phyloP scores from a whole-genome alignment of 92 coral and sea anemone species.

The Blastomussa wellsi region DNA sequence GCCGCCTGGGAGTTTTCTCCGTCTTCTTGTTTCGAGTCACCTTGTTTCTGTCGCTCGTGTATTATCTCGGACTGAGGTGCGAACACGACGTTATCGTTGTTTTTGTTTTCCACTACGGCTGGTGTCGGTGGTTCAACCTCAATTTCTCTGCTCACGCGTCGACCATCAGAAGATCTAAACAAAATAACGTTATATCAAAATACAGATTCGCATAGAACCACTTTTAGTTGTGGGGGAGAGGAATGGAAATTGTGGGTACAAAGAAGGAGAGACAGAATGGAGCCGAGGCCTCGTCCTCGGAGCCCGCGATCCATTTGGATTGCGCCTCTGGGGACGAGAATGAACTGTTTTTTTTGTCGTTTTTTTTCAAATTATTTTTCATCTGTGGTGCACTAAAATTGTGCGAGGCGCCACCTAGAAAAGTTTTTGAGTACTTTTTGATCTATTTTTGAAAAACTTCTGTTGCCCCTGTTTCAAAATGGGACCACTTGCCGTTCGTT shows the following conservation, averaged over 20 bases:
- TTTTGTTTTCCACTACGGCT: background rate
- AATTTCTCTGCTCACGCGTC: constrained; percentile 60
- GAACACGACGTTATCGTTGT: background rate
- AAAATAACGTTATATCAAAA: background rate
- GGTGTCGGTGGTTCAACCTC: constrained; percentile 24
- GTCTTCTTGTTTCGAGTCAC: no score
- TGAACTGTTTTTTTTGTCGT: no score
- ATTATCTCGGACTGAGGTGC: background rate
- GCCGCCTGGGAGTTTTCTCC: background rate
- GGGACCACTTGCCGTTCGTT: no score
- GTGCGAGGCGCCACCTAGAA: background rate
- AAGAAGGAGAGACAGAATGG: background rate
- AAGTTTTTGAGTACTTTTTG: no score
- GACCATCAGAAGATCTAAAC: constrained; percentile 63
- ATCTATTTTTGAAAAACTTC: no score
- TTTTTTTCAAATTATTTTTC: background rate
- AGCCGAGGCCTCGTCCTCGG: no score
- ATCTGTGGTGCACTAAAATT: background rate
- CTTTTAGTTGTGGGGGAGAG: background rate
- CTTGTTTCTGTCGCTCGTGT: background rate
- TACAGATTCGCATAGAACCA: background rate
- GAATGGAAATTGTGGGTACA: background rate
- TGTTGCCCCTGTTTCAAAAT: no score
- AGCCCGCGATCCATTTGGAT: no score
- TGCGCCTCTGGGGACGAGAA: no score